A percentile compares a stretch with the other conserved stretches of the same genome.
These are phyloP conservation scores for Galago senegalensis DNA, from an alignment of 2,797 vertebrate species.

Conservation along the genomic window DNA sequence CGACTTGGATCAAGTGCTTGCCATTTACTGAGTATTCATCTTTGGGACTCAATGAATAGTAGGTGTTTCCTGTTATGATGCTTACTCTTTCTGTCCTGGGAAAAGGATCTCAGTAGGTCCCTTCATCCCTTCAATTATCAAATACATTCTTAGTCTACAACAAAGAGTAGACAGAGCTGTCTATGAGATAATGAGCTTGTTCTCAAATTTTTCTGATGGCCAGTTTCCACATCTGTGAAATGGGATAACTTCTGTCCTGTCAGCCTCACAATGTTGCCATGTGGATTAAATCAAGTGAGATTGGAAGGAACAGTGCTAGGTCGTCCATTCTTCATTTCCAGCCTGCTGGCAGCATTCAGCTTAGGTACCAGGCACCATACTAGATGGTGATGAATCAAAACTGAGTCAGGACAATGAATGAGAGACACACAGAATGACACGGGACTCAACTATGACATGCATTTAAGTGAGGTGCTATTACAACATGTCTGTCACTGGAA, in stretches of 20 bases:
- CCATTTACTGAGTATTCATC: not conserved
- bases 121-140: not conserved
- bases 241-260: not conserved
- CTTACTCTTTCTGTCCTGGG: not conserved
- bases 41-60: not conserved
- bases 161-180: not conserved
- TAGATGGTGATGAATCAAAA: not conserved
- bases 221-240: not conserved
- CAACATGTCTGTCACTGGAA: constrained; percentile 13
- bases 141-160: not conserved
- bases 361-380: not conserved
- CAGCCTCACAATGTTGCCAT: too few species aligned
- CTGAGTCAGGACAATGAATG: not conserved
- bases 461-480: constrained; percentile 23
- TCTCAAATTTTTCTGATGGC: not conserved
- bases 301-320: not conserved
- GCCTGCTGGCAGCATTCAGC: not conserved
- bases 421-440: not conserved
- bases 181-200: not conserved
- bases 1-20: not conserved
- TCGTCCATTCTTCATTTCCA: not conserved
- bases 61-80: not conserved
- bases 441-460: not conserved
- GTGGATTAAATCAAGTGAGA: not conserved
- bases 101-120: not conserved